Conservation (phyloP, 2,888 invertebrate genomes). For the Furcula furcula region DNA sequence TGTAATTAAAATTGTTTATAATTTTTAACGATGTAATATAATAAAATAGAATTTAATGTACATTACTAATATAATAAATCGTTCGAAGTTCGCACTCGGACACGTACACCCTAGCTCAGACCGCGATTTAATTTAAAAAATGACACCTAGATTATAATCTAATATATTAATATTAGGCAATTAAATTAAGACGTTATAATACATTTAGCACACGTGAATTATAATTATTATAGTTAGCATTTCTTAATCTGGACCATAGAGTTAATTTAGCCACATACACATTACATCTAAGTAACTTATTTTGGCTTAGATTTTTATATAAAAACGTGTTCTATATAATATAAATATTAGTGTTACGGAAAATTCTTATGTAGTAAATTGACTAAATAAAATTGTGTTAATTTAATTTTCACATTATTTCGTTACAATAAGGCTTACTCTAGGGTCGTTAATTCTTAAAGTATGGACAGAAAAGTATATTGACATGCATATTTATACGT, state of each 20-base stretch:
- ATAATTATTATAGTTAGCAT: slow-evolving; percentile 39
- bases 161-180: slow-evolving; percentile 48
- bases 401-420: slow-evolving; percentile 61
- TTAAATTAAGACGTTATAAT: slow-evolving; percentile 62
- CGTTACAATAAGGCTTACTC: slow-evolving; percentile 32
- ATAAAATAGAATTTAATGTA: slow-evolving; percentile 70
- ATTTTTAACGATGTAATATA: slow-evolving; percentile 62
- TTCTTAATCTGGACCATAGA: slow-evolving; percentile 49
- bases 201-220: slow-evolving; percentile 46
- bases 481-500: no score
- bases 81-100: slow-evolving; percentile 45
- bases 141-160: slow-evolving; percentile 32
- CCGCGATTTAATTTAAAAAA: slow-evolving; percentile 38
- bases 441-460: slow-evolving; percentile 25
- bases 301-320: slow-evolving; percentile 57
- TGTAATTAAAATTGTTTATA: slow-evolving; percentile 65
- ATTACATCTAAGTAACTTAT: slow-evolving; percentile 53
- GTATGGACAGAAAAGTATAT: slow-evolving; percentile 34
- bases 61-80: slow-evolving; percentile 58
- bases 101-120: slow-evolving; percentile 44
- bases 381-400: slow-evolving; percentile 72
- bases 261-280: slow-evolving; percentile 45
- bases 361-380: slow-evolving; percentile 64
- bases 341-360: slow-evolving; percentile 48
- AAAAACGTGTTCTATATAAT: slow-evolving; percentile 31